phyloP scores from a whole-genome alignment of 2,797 vertebrate species.

The Paguma larvata region DNA sequence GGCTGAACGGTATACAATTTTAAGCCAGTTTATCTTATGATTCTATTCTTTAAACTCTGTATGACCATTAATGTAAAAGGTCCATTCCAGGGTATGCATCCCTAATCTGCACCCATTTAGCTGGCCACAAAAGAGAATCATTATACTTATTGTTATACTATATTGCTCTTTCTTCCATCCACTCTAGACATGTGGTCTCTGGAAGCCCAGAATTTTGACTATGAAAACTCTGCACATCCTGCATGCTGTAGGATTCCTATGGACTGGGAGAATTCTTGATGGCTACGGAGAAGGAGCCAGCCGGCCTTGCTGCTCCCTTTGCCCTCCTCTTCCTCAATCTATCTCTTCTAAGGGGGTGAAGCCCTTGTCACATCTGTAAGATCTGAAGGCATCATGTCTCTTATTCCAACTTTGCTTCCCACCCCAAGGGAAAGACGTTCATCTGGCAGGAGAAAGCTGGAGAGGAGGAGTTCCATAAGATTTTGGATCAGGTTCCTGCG shows the following conservation, averaged over 20 bases:
- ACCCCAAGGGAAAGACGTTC: not conserved
- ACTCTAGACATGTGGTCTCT: not conserved
- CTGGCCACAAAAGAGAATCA: conserved; percentile 24
- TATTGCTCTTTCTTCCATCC: not conserved
- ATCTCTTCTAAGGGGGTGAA: not conserved
- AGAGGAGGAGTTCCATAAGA: fast-evolving
- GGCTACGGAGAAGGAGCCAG: no score
- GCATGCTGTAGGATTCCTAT: not conserved
- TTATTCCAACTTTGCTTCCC: not conserved
- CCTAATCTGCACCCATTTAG: not conserved
- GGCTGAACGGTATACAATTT: not conserved
- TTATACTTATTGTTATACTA: not conserved
- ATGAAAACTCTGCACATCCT: not conserved
- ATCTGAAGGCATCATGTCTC: not conserved
- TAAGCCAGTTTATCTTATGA: not conserved
- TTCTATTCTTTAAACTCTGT: not conserved
- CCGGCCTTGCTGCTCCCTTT: not conserved
- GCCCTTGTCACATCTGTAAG: not conserved
- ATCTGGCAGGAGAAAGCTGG: not conserved
- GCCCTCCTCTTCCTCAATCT: not conserved
- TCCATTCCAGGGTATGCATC: not conserved
- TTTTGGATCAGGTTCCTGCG: not conserved
- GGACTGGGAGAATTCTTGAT: not conserved
- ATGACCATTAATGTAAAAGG: not conserved
- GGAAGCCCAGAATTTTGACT: not conserved